Percentiles rank a stretch among this genome's conserved stretches.
phyloP scores from a whole-genome alignment of 1,140 invertebrate species.

The Yoshiicerus persimilis region DNA sequence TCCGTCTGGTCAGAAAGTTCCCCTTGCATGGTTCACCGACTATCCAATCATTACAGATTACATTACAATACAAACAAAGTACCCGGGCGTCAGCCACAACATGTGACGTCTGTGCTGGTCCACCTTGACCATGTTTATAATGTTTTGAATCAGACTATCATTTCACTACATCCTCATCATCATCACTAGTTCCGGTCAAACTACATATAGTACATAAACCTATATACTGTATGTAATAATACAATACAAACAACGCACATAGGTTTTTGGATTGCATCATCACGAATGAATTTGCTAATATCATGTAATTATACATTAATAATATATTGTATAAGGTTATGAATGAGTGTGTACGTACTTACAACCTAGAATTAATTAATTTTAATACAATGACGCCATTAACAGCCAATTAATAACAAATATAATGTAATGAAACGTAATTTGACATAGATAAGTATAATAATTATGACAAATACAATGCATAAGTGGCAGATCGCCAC shows the following conservation, averaged over 20 bases:
- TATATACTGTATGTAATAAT: background rate
- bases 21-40: conserved; percentile 9
- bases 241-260: conserved; percentile 6
- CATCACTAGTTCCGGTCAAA: conserved; percentile 19
- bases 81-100: background rate
- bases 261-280: background rate
- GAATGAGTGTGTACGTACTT: conserved; percentile 15
- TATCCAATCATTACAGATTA: conserved; percentile 21
- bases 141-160: conserved; percentile 22
- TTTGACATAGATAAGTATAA: background rate
- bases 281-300: conserved; percentile 13
- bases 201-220: conserved; percentile 5
- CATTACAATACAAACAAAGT: conserved; percentile 16
- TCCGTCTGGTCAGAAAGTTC: conserved; percentile 14
- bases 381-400: conserved; percentile 10
- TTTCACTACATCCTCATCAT: conserved; percentile 22
- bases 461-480: background rate
- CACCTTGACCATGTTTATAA: conserved; percentile 10
- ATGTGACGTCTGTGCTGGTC: background rate
- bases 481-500: background rate
- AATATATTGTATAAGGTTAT: conserved; percentile 2
- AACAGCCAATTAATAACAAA: conserved; percentile 13
- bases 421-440: conserved; percentile 3
- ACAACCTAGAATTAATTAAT: conserved; percentile 4
- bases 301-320: background rate